These are phyloP conservation scores for Zosterops hypoxanthus DNA, from an alignment of 2,113 vertebrate species.

Conservation along the genomic window DNA sequence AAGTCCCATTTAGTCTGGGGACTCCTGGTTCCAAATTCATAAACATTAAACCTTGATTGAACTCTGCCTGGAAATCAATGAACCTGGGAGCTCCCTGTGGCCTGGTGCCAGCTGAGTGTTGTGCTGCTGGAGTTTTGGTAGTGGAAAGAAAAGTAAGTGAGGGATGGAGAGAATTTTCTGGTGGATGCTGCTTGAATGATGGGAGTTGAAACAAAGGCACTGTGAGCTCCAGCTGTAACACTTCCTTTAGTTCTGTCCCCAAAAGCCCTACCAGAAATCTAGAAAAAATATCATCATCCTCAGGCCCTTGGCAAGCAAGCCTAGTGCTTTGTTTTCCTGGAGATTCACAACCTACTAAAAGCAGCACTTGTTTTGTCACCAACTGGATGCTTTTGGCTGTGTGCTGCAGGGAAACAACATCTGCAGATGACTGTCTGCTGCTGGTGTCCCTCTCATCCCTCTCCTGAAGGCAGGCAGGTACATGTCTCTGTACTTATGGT, in stretches of 20 bases:
- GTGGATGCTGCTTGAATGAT: background rate
- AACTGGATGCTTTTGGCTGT: background rate
- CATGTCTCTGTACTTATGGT: background rate
- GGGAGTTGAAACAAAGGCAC: background rate
- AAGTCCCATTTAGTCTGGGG: slow-evolving; percentile 19
- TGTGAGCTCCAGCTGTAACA: background rate
- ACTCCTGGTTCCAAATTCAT: slow-evolving; percentile 1
- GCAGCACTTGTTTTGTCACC: background rate
- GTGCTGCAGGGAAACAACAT: background rate
- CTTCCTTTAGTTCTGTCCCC: background rate
- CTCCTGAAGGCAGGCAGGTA: background rate
- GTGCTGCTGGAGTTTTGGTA: background rate
- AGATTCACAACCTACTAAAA: background rate
- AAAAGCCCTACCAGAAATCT: background rate
- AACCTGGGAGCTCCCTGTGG: background rate
- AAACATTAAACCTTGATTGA: slow-evolving; percentile 57
- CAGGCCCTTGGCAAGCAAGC: background rate
- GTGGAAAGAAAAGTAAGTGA: background rate
- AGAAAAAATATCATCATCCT: background rate
- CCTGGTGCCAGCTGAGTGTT: background rate
- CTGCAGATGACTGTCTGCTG: background rate
- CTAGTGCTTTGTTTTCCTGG: background rate
- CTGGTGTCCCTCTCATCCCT: background rate
- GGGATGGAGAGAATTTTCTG: background rate
- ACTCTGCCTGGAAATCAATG: slow-evolving; percentile 54